Evolutionary conservation across 1,140 invertebrate genomes (phyloP).

Genomic region (Dendroctonus valens): DNA sequence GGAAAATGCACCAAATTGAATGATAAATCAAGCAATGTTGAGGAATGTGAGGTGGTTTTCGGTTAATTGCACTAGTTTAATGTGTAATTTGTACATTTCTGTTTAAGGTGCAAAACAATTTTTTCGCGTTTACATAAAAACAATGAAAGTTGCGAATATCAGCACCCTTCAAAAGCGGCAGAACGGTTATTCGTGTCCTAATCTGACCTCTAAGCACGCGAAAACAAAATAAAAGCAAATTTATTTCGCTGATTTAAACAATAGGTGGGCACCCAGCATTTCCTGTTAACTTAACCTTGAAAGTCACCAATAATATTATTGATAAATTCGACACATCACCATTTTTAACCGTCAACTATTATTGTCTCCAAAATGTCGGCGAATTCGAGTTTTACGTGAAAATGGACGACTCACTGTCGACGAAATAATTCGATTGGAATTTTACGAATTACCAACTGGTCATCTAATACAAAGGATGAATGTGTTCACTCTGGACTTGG

Average conservation of each 20-base stretch:
- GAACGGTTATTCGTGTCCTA: not conserved
- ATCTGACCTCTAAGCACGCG: conserved; percentile 7
- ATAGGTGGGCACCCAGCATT: conserved; percentile 27
- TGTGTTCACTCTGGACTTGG: too few relatives aligned
- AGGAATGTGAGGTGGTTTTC: too few relatives aligned
- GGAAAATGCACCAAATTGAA: too few relatives aligned
- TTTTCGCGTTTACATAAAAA: too few relatives aligned
- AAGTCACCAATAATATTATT: conserved; percentile 31
- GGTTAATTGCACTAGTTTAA: too few relatives aligned
- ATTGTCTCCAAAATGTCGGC: conserved; percentile 25
- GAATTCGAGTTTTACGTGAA: conserved; percentile 17
- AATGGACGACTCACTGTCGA: conserved; percentile 4
- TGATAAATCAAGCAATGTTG: too few relatives aligned
- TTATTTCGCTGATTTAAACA: conserved; percentile 31
- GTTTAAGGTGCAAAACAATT: too few relatives aligned
- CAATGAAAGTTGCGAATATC: too few relatives aligned
- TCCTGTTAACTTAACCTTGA: conserved; percentile 28
- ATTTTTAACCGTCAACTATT: conserved; percentile 24
- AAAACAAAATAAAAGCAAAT: conserved; percentile 15
- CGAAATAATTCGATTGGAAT: conserved; percentile 20
- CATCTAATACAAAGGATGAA: not conserved
- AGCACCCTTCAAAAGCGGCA: not conserved
- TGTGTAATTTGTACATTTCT: too few relatives aligned
- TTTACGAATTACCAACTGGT: conserved; percentile 3
- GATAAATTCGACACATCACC: conserved; percentile 29